A percentile compares a stretch with the other conserved stretches of the same genome.
Conservation (phyloP, 92 coral and sea anemone species). For the Zoanthus solanderi region DNA sequence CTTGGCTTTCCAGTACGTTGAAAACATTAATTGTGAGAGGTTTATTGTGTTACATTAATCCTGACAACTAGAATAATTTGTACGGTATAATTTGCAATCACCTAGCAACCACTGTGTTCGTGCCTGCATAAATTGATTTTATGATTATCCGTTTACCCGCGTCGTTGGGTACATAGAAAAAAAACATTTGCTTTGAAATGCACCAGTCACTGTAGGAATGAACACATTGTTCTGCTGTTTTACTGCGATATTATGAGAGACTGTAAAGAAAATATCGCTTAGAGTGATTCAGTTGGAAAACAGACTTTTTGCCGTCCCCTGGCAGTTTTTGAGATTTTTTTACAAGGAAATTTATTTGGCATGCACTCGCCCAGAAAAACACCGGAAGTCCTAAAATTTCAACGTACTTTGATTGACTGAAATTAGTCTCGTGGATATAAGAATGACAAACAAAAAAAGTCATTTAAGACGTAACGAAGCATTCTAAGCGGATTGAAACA, state of each 20-base stretch:
- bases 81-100: background rate
- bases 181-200: constrained; percentile 29
- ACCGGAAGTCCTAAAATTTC: constrained; percentile 44
- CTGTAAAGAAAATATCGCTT: background rate
- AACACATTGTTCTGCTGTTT: background rate
- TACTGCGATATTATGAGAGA: background rate
- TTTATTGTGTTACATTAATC: background rate
- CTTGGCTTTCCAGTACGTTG: too few species aligned
- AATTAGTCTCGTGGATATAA: constrained; percentile 10
- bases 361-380: constrained; percentile 12
- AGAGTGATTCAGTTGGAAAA: background rate
- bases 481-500: constrained; percentile 5
- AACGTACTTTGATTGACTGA: constrained; percentile 32
- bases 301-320: background rate
- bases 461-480: background rate
- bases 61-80: constrained; percentile 1
- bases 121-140: background rate
- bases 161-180: constrained; percentile 17
- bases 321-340: background rate
- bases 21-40: background rate
- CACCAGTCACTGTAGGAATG: constrained; percentile 12
- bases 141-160: constrained; percentile 15
- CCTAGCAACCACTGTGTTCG: constrained; percentile 42
- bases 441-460: constrained; percentile 37
- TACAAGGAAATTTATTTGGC: background rate